phyloP scores from a whole-genome alignment of 2,888 invertebrate genomes.

The Belgica antarctica region DNA sequence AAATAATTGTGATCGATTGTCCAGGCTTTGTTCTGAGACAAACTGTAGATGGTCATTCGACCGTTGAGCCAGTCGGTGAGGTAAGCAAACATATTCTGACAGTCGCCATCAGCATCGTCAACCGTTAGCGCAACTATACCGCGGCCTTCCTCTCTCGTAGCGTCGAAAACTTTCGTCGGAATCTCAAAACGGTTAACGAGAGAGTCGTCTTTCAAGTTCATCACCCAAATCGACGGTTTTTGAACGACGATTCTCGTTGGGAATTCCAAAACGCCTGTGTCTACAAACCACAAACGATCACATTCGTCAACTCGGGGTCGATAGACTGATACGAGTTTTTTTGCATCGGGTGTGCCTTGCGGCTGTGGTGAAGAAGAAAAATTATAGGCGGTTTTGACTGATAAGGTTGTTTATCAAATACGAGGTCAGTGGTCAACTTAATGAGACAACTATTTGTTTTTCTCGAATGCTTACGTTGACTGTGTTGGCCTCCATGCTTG shows the following conservation, averaged over 20 bases:
- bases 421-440: background rate
- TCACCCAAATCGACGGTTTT: slow-evolving; percentile 64
- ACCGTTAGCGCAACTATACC: slow-evolving; percentile 68
- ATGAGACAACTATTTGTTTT: too few relatives aligned
- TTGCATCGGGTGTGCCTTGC: slow-evolving; percentile 45
- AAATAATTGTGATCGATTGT: slow-evolving; percentile 71
- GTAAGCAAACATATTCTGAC: background rate
- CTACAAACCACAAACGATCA: slow-evolving; percentile 59
- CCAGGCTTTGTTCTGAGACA: slow-evolving; percentile 63
- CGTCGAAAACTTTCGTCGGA: slow-evolving; percentile 52
- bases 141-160: slow-evolving; percentile 54
- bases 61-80: slow-evolving; percentile 46
- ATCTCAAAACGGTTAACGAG: slow-evolving; percentile 60
- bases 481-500: slow-evolving; percentile 50
- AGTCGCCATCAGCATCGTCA: slow-evolving; percentile 56
- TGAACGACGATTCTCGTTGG: slow-evolving; percentile 56
- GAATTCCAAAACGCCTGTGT: background rate
- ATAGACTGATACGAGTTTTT: slow-evolving; percentile 65
- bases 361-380: too few relatives aligned
- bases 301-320: slow-evolving; percentile 69
- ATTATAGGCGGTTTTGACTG: background rate
- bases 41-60: slow-evolving; percentile 55
- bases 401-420: background rate
- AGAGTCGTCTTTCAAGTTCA: slow-evolving; percentile 60
- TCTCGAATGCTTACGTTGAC: slow-evolving; percentile 47